Evolutionary conservation across 2,797 vertebrate species (phyloP).

Genomic region (Esox lucius): DNA sequence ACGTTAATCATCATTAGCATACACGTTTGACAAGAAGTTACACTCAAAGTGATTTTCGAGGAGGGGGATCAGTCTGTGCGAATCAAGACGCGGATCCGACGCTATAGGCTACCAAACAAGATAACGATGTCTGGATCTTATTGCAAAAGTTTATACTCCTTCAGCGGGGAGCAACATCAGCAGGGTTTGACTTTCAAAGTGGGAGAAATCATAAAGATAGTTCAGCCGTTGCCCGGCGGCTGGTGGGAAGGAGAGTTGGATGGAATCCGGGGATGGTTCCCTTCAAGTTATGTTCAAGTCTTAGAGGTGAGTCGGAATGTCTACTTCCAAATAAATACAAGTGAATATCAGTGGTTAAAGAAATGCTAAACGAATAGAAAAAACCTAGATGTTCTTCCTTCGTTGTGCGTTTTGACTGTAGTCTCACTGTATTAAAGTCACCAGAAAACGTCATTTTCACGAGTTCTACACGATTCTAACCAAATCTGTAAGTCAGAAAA

Average conservation of each 20-base stretch:
- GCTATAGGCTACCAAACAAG: neutral
- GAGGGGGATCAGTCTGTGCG: neutral
- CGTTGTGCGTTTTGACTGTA: neutral
- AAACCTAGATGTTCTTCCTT: neutral
- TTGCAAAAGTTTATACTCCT: slow-evolving; percentile 90
- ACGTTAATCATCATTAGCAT: neutral
- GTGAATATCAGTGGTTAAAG: neutral
- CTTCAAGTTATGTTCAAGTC: slow-evolving; percentile 92
- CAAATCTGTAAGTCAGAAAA: neutral
- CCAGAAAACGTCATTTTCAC: neutral
- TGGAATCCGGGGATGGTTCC: slow-evolving; percentile 90
- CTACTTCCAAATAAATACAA: neutral
- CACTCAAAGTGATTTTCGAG: neutral
- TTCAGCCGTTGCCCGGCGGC: slow-evolving; percentile 87
- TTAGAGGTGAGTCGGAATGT: slow-evolving; percentile 81
- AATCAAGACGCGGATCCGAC: slow-evolving; percentile 1
- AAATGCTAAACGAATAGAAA: neutral
- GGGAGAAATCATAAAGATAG: slow-evolving; percentile 86
- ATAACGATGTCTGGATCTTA: slow-evolving; percentile 78
- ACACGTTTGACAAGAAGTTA: slow-evolving; percentile 9
- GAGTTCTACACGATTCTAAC: neutral
- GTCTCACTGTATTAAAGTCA: neutral
- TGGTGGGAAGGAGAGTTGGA: slow-evolving; percentile 98
- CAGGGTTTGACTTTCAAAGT: slow-evolving; percentile 89
- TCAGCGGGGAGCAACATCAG: slow-evolving; percentile 88